Base-by-base conservation (phyloP, 2,113 vertebrate genomes). In the Gadus macrocephalus region DNA sequence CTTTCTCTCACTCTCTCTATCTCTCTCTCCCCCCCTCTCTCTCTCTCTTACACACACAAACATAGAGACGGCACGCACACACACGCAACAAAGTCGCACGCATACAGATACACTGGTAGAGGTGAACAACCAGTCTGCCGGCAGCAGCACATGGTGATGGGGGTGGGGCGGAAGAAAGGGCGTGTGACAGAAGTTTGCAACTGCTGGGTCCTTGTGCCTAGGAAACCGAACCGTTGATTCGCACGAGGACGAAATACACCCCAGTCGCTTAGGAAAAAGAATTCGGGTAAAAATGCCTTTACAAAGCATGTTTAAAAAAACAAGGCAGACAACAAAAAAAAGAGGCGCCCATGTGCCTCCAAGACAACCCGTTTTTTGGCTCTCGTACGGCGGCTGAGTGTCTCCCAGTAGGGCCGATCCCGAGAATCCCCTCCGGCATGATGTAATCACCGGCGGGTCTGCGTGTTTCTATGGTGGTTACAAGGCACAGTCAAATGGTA, bases 171-270 rank as follows among this genome's bases (percentile, higher is more conserved):
- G 12, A 17, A 65, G 64, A 49, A 42, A 59, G 60, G 38, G 71
- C 62, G 14, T 38, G 72, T 63, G 16, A 69, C 59, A 42, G 42
- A 15, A 66, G 53, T 65, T 49, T 60, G 19, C 25, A 31, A 56
- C 78, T 76, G 17, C 78, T 81, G 79, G 86, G 78, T 85, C 83
- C 80, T 68, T 80, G 78, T 89, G 84, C 79, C 73, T 77, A 68
- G 59, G 55, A 56, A 56, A 56, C 15, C 17, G 55, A 9, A 12
- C 15, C 53, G 53, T 55, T 15, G 16, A 4, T 11, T 14, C 16
- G 14, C 53, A 0, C 14, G 14, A 55, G 9, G 31, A 35, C 6
- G 5, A 55, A 55, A 55, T 55, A 16, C 1, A 5, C 16, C 14
- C 53, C 12, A 55, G 9, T 55, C 14, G 53, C 53, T 55, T 12